These are phyloP conservation scores for Calliscelio sp. DNA, from an alignment of 2,888 invertebrate genomes.

Conservation along the genomic window DNA sequence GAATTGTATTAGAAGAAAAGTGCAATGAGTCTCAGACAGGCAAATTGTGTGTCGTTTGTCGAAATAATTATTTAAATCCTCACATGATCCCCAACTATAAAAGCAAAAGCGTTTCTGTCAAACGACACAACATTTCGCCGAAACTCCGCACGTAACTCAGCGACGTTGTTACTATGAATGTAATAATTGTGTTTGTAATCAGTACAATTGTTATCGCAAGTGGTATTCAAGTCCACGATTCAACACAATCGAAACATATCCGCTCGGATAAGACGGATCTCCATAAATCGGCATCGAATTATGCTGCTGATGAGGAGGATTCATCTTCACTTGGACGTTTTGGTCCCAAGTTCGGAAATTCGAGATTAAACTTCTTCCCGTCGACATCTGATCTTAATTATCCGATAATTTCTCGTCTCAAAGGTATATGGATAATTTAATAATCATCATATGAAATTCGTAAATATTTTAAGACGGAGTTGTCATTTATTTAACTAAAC, in stretches of 20 bases:
- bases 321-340: constrained; percentile 48
- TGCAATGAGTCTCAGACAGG: constrained; percentile 63
- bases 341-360: constrained; percentile 48
- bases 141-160: not conserved
- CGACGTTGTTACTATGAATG: constrained; percentile 33
- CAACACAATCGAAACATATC: constrained; percentile 45
- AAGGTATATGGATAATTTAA: constrained; percentile 54
- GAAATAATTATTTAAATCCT: constrained; percentile 66
- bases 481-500: no score
- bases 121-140: not conserved
- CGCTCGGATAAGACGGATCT: constrained; percentile 54
- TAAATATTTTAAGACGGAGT: no score
- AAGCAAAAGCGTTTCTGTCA: constrained; percentile 45
- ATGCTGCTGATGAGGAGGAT: constrained; percentile 48
- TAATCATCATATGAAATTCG: no score
- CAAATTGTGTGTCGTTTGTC: constrained; percentile 59
- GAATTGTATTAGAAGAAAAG: constrained; percentile 54
- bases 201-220: constrained; percentile 41
- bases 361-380: constrained; percentile 45
- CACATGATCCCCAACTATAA: constrained; percentile 54
- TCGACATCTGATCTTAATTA: constrained; percentile 65
- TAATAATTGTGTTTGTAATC: constrained; percentile 30
- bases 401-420: constrained; percentile 71
- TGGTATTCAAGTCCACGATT: constrained; percentile 57
- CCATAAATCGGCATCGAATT: constrained; percentile 61